phyloP scores from a whole-genome alignment of 2,888 invertebrate genomes.

The Eupithecia vulgata region DNA sequence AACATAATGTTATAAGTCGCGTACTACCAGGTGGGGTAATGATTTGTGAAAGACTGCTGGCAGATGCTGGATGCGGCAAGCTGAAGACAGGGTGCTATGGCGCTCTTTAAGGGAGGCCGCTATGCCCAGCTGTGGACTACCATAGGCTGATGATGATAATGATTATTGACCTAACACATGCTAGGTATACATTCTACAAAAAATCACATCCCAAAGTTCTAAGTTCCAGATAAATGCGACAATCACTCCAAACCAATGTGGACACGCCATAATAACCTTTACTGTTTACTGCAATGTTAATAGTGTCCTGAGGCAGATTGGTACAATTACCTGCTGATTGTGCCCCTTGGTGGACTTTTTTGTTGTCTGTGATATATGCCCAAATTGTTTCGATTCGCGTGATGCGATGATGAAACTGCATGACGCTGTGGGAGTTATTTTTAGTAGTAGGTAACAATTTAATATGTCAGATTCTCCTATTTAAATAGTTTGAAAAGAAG shows the following conservation, averaged over 20 bases:
- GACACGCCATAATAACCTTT: conserved; percentile 52
- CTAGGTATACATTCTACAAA: too few relatives aligned
- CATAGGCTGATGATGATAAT: too few relatives aligned
- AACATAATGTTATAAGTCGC: too few relatives aligned
- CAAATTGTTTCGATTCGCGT: conserved; percentile 60
- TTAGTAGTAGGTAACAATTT: background rate
- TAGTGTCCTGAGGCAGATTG: conserved; percentile 57
- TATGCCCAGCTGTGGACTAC: too few relatives aligned
- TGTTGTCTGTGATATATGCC: conserved; percentile 62
- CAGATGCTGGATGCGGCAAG: too few relatives aligned
- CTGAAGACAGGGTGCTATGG: too few relatives aligned
- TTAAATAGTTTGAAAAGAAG: background rate
- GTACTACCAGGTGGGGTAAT: too few relatives aligned
- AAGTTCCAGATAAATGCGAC: background rate
- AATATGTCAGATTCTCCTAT: too few relatives aligned
- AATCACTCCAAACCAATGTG: conserved; percentile 41
- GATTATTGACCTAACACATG: too few relatives aligned
- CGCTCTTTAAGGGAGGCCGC: too few relatives aligned
- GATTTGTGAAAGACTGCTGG: too few relatives aligned
- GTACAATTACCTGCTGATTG: conserved; percentile 59
- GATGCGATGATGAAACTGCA: conserved; percentile 46
- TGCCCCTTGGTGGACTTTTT: conserved; percentile 64
- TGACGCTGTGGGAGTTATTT: background rate
- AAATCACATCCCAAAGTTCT: too few relatives aligned
- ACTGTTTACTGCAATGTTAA: conserved; percentile 65